Evolutionary conservation across 2,888 invertebrate genomes (phyloP), one percentile per base, ranked within the genome.

Genomic region (Nyleta sp.): DNA sequence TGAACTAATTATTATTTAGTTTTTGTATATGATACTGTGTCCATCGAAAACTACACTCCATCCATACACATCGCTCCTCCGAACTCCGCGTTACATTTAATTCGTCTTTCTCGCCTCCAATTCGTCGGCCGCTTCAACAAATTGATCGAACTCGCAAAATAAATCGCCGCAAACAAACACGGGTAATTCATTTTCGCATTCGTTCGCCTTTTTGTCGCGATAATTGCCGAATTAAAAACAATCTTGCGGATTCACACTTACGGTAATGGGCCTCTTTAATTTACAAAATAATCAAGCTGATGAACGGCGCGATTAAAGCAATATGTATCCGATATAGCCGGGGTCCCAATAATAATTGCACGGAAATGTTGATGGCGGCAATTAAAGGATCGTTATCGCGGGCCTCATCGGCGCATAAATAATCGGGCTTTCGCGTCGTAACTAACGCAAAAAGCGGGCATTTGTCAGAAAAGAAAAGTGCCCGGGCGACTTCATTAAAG

Each of bases 331-430:
- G 38, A 33, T 62, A 42, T n/a, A n/a, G n/a, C n/a, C 70, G 64
- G 35, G 46, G 42, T 52, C 28, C 40, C 31, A 60, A 57, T 70
- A 68, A 72, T 77, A 77, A 77, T 60, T 65, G 71, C 44, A 28
- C 33, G 48, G 3, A 53, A 67, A 60, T 40, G 77, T 60, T 72
- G 71, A 72, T 72, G 65, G 17, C 55, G 60, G 67, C 65, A 72
- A 78, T 72, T 78, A 73, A 73, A 62, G 48, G 60, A 55, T 68
- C 77, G 59, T 75, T 75, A 79, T 79, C 65, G 33, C 20, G 18
- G 24, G 22, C 40, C 18, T 24, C 18, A 74, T 78, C 77, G 67
- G 20, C 35, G 62, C 62, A 72, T 78, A 72, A 68, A 72, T 67
- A 72, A 68, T 50, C 24, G 53, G 53, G 10, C 46, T 28, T 40